Conservation (phyloP, 1,140 invertebrate species). For the Brachionus rubens region DNA sequence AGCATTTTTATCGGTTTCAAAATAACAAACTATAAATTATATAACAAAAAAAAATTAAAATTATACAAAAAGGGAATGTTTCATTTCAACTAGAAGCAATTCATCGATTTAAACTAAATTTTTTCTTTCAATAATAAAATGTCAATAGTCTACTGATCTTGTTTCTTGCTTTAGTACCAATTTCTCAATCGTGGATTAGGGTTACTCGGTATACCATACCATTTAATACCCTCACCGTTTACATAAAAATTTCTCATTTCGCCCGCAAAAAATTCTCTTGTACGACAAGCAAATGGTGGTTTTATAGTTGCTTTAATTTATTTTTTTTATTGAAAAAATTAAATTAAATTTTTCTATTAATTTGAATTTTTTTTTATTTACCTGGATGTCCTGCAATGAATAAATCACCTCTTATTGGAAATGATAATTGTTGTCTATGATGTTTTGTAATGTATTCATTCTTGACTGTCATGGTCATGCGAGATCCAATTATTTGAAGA, state of each 20-base stretch:
- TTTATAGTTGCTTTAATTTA: background rate
- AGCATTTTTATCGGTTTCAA: too few species aligned
- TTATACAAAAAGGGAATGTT: too few species aligned
- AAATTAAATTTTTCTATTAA: background rate
- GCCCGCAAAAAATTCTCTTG: conserved; percentile 34
- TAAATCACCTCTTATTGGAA: conserved; percentile 38
- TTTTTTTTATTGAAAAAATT: background rate
- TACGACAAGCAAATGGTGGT: conserved; percentile 34
- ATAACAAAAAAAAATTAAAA: too few species aligned
- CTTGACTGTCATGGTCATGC: conserved; percentile 42
- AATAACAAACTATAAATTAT: too few species aligned
- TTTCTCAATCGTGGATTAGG: conserved; percentile 22
- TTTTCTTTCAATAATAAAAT: background rate
- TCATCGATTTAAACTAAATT: too few species aligned
- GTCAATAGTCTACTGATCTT: background rate
- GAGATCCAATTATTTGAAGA: conserved; percentile 4
- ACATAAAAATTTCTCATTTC: conserved; percentile 46
- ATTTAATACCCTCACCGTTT: conserved; percentile 38
- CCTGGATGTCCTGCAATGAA: conserved; percentile 40
- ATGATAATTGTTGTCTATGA: conserved; percentile 10
- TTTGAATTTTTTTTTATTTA: background rate
- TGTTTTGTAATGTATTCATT: conserved; percentile 10
- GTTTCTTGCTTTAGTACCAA: conserved; percentile 18
- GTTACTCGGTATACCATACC: conserved; percentile 18
- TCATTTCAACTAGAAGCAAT: too few species aligned